Conservation (phyloP, 2,113 vertebrate species). For the Pontoporia blainvillei region DNA sequence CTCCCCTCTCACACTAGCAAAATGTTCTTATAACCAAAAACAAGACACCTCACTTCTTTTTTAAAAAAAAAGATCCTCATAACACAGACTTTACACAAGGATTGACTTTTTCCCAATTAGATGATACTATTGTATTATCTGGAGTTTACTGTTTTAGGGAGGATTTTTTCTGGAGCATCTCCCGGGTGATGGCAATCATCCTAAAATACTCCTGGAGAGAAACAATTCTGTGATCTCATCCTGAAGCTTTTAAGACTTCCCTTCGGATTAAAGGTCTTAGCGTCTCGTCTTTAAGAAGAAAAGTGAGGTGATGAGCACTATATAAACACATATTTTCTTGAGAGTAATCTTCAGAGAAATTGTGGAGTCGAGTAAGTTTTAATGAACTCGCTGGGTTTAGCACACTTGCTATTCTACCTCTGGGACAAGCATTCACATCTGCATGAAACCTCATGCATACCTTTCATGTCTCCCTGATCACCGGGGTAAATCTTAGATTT, state of each 20-base stretch:
- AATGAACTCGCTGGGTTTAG: slow-evolving; percentile 64
- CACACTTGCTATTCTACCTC: slow-evolving; percentile 42
- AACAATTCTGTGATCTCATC: slow-evolving; percentile 69
- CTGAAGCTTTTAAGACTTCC: slow-evolving; percentile 66
- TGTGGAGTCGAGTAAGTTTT: slow-evolving; percentile 57
- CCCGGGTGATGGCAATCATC: slow-evolving; percentile 52
- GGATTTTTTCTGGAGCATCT: slow-evolving; percentile 54
- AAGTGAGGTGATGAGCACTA: slow-evolving; percentile 61
- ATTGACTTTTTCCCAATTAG: slow-evolving; percentile 55
- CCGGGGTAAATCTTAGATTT: background rate
- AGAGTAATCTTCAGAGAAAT: slow-evolving; percentile 65
- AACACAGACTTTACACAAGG: slow-evolving; percentile 31
- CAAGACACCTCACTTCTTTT: background rate
- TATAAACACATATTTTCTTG: slow-evolving; percentile 71
- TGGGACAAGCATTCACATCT: slow-evolving; percentile 48
- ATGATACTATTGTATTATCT: slow-evolving; percentile 41
- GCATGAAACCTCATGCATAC: slow-evolving; percentile 17
- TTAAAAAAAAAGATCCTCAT: background rate
- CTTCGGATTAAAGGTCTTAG: slow-evolving; percentile 72
- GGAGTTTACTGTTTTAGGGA: slow-evolving; percentile 35
- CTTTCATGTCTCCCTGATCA: slow-evolving; percentile 51
- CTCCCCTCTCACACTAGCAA: background rate
- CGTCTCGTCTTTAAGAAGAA: slow-evolving; percentile 65
- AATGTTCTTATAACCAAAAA: background rate
- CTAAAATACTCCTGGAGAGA: slow-evolving; percentile 54